Percentiles rank a stretch among this genome's conserved stretches.
phyloP scores from a whole-genome alignment of 2,888 invertebrate species.

The Schizaphis graminum region DNA sequence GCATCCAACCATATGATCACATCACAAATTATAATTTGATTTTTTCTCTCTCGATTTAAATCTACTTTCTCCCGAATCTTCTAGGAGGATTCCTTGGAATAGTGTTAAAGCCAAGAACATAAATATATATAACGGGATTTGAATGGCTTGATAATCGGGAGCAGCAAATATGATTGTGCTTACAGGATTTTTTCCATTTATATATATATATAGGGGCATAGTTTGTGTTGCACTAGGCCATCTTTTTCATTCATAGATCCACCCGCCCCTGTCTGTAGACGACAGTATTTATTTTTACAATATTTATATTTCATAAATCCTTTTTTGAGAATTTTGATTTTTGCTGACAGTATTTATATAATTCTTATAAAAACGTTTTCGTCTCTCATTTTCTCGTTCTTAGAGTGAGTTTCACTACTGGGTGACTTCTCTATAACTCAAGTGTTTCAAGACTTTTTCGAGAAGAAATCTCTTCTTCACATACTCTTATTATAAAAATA shows the following conservation, averaged over 20 bases:
- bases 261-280: not conserved
- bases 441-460: not conserved
- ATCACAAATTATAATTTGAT: not conserved
- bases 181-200: not conserved
- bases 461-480: not conserved
- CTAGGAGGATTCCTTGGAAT: not conserved
- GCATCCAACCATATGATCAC: not conserved
- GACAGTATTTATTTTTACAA: not conserved
- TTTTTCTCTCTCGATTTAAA: not conserved
- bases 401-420: not conserved
- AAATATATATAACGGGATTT: not conserved
- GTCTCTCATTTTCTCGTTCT: not conserved
- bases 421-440: not conserved
- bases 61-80: not conserved
- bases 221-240: not conserved
- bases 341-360: not conserved
- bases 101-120: not conserved
- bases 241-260: not conserved
- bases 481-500: not conserved
- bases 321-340: not conserved
- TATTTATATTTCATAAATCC: not conserved
- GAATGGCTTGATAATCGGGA: not conserved
- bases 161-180: not conserved
- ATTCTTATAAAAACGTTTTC: not conserved
- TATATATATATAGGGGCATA: not conserved